These are phyloP conservation scores for Coleophora flavipennella DNA, from an alignment of 2,888 invertebrate genomes.

Conservation along the genomic window DNA sequence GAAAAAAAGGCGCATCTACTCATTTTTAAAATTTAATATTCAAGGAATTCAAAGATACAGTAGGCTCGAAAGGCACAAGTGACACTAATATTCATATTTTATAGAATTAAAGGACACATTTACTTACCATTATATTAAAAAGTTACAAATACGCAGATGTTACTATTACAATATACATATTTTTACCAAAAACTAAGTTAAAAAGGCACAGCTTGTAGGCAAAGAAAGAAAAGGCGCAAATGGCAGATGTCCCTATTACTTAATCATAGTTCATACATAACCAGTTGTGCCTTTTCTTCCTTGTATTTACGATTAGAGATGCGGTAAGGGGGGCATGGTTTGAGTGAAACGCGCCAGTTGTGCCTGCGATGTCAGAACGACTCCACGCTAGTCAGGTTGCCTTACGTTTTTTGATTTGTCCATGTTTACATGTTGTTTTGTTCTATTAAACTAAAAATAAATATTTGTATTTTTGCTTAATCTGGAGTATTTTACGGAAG, in stretches of 20 bases:
- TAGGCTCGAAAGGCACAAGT: neutral
- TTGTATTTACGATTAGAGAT: constrained; percentile 3
- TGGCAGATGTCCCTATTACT: constrained; percentile 2
- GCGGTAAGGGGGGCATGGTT: constrained; percentile 4
- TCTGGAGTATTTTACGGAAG: neutral
- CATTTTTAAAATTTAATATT: neutral
- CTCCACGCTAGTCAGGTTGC: constrained; percentile 2
- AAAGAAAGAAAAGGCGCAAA: constrained; percentile 2
- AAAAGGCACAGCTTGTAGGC: neutral
- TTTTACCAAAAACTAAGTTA: neutral
- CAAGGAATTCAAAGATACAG: neutral
- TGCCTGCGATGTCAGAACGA: constrained; percentile 2
- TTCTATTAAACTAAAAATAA: neutral
- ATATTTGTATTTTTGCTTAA: neutral
- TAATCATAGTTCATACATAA: constrained; percentile 1
- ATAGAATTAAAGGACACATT: neutral
- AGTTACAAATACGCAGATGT: neutral
- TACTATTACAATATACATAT: neutral
- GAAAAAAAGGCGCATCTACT: constrained; percentile 3
- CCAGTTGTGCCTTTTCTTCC: constrained; percentile 4
- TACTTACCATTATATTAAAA: neutral
- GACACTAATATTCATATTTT: neutral
- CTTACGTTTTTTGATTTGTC: neutral
- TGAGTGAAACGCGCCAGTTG: constrained; percentile 4
- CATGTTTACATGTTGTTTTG: neutral